Evolutionary conservation across 2,888 invertebrate species (phyloP), one percentile per base, ranked within the genome.

Genomic region (Agriopis aurantiaria): DNA sequence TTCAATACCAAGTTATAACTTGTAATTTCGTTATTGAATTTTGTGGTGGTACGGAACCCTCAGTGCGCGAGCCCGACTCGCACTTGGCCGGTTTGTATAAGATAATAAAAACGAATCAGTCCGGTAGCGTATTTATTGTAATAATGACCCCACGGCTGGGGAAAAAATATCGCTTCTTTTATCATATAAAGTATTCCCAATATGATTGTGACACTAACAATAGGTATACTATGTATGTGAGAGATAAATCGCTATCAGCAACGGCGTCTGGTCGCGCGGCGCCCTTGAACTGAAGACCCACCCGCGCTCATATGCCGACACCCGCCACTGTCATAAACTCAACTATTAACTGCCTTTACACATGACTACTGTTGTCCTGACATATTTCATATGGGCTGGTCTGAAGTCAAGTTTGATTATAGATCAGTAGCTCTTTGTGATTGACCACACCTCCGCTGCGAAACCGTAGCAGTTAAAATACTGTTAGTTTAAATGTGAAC

Each of bases 241-340:
- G 10, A n/a, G 58, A 58, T 58, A 58, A 48, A 48, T 33, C 23
- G 58, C 33, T 58, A 58, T 58, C 58, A 41, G 56, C 6, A 33
- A 8, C 49, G 14, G 17, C 51, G 51, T 61, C 51, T 61, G 61
- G 51, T 41, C 61, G 59, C 61, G 59, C 53, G 14, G 56, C 17
- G 43, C 45, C 62, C 62, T 62, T 62, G 62, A 62, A 62, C 62
- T 62, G 62, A 62, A 62, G 62, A 62, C 62, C 62, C 62, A 12
- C 53, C 45, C 53, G 53, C 53, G 51, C 49, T n/a, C 8, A 1
- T 12, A 17, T 5, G 10, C 6, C 23, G 10, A 12, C 53, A 41
- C 41, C 61, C 33, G 48, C 12, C 52, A 11, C 52, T 12, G 40
- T 17, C 52, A 52, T 43, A 61, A 60, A 51, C 9, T 43, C 14